These are phyloP conservation scores for Gonioctena quinquepunctata DNA, from an alignment of 1,140 invertebrate species.

Conservation along the genomic window DNA sequence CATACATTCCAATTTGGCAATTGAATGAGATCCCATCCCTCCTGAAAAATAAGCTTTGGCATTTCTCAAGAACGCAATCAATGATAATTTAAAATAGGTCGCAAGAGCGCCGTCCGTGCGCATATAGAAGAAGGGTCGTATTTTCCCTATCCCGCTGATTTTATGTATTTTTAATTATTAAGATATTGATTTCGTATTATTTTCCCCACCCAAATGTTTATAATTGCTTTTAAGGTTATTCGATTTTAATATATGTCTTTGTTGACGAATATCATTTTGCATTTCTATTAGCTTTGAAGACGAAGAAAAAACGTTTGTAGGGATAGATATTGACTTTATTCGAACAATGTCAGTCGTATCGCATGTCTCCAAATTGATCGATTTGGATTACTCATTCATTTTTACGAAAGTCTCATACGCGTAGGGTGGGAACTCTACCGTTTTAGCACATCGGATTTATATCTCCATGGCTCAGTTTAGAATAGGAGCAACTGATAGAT, in stretches of 20 bases:
- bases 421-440: too few species aligned
- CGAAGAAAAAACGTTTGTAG: too few species aligned
- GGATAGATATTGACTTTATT: too few species aligned
- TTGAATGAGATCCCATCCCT: not conserved
- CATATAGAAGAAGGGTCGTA: constrained; percentile 18
- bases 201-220: constrained; percentile 20
- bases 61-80: constrained; percentile 21
- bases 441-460: too few species aligned
- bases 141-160: constrained; percentile 34
- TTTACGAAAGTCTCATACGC: too few species aligned
- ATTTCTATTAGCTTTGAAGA: too few species aligned
- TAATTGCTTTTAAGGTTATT: not conserved
- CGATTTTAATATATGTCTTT: not conserved
- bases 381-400: too few species aligned
- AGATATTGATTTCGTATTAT: constrained; percentile 43
- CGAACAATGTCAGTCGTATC: too few species aligned
- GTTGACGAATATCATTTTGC: too few species aligned
- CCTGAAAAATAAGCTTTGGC: constrained; percentile 17
- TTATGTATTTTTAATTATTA: constrained; percentile 47
- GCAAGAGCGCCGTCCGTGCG: constrained; percentile 12
- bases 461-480: too few species aligned
- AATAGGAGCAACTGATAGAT: too few species aligned
- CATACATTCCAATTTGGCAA: constrained; percentile 9
- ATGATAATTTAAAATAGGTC: constrained; percentile 30
- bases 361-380: too few species aligned